Evolutionary conservation across 2,113 vertebrate genomes (phyloP).

Genomic region (Coturnix japonica): DNA sequence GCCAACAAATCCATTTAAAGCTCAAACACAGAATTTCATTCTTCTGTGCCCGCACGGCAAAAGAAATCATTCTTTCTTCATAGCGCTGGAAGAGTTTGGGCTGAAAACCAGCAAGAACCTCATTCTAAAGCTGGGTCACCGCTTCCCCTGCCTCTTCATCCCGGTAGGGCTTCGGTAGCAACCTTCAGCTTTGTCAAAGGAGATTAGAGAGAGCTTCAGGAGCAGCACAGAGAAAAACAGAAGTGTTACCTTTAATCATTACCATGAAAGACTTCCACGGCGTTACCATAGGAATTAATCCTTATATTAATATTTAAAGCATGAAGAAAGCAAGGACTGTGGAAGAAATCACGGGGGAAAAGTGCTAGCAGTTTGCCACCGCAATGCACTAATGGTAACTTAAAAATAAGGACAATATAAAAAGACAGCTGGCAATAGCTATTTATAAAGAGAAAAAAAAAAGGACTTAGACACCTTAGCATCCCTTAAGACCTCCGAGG

Average conservation of each 20-base stretch:
- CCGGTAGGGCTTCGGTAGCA: neutral
- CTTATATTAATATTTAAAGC: slow-evolving; percentile 48
- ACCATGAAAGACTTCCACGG: neutral
- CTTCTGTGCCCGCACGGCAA: neutral
- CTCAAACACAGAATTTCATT: slow-evolving; percentile 27
- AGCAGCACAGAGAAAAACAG: neutral
- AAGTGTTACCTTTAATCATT: slow-evolving; percentile 40
- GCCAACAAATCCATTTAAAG: slow-evolving; percentile 43
- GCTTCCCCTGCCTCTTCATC: neutral
- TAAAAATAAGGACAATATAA: neutral
- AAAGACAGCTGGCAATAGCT: neutral
- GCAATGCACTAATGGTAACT: neutral
- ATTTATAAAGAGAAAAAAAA: neutral
- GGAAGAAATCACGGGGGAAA: neutral
- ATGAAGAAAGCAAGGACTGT: slow-evolving; percentile 1
- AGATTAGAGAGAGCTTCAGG: slow-evolving; percentile 23
- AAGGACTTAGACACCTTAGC: neutral
- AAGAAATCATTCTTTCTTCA: slow-evolving; percentile 4
- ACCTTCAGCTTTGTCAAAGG: neutral
- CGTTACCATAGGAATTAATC: slow-evolving; percentile 61
- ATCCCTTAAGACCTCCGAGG: neutral
- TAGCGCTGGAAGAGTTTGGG: neutral
- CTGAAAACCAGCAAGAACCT: slow-evolving; percentile 20
- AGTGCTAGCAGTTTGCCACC: neutral
- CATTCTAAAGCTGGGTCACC: slow-evolving; percentile 10